Evolutionary conservation across 2,113 vertebrate species (phyloP).

Genomic region (Marcusenius ussheri): DNA sequence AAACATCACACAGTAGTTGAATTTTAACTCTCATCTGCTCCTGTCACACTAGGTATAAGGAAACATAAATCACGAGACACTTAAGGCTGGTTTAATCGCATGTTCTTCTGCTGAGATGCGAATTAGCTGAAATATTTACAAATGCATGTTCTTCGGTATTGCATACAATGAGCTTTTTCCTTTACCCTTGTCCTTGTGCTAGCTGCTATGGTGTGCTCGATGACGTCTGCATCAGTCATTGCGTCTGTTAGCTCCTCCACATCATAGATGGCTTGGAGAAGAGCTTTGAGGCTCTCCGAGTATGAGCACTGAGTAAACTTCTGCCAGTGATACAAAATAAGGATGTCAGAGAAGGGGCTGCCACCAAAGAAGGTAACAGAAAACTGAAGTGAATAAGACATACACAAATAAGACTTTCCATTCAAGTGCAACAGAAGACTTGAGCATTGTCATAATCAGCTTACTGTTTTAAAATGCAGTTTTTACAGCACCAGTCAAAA

Average conservation of each 20-base stretch:
- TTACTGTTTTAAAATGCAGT: background rate
- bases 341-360: background rate
- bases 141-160: background rate
- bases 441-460: background rate
- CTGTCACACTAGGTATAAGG: background rate
- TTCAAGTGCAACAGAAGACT: background rate
- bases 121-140: background rate
- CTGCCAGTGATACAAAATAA: slow-evolving; percentile 34
- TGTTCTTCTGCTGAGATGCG: background rate
- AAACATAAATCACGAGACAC: background rate
- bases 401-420: background rate
- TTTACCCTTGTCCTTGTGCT: slow-evolving; percentile 47
- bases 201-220: slow-evolving; percentile 44
- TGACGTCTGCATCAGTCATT: slow-evolving; percentile 41
- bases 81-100: background rate
- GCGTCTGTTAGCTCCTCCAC: slow-evolving; percentile 47
- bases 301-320: slow-evolving; percentile 47
- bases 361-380: background rate
- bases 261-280: slow-evolving; percentile 56
- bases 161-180: background rate
- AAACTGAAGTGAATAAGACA: background rate
- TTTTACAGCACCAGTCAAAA: background rate
- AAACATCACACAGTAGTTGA: background rate
- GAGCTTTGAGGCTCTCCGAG: slow-evolving; percentile 49
- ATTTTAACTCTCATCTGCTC: background rate